phyloP scores from a whole-genome alignment of 2,797 vertebrate species.

The Somateria mollissima region DNA sequence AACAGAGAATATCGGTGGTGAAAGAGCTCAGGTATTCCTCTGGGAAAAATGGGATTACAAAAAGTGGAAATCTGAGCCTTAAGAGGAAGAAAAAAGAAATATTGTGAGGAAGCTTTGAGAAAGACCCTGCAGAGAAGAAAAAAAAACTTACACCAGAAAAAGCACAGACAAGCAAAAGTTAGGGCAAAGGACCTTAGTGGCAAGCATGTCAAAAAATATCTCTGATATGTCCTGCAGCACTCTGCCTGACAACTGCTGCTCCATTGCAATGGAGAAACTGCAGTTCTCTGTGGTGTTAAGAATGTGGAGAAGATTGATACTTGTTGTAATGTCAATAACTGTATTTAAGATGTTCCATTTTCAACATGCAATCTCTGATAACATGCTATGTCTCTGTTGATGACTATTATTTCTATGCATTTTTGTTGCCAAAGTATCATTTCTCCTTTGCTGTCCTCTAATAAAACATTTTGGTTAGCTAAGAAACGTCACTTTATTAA shows the following conservation, averaged over 20 bases:
- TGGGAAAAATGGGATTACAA: not conserved
- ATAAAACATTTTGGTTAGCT: not conserved
- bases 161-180: not conserved
- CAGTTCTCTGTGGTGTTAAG: not conserved
- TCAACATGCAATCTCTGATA: not conserved
- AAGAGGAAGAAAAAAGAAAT: not conserved
- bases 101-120: not conserved
- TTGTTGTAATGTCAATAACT: slow-evolving; percentile 17
- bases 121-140: not conserved
- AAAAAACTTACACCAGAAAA: not conserved
- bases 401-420: not conserved
- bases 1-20: not conserved
- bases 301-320: slow-evolving; percentile 36
- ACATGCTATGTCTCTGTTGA: not conserved
- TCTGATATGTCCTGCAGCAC: not conserved
- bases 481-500: not conserved
- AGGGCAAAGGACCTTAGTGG: not conserved
- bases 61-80: not conserved
- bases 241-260: not conserved
- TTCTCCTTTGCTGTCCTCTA: not conserved
- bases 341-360: slow-evolving; percentile 1
- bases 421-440: not conserved
- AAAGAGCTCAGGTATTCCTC: not conserved
- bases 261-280: not conserved
- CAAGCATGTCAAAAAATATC: not conserved